Conservation (phyloP, 2,888 invertebrate genomes). For the Thera britannica region DNA sequence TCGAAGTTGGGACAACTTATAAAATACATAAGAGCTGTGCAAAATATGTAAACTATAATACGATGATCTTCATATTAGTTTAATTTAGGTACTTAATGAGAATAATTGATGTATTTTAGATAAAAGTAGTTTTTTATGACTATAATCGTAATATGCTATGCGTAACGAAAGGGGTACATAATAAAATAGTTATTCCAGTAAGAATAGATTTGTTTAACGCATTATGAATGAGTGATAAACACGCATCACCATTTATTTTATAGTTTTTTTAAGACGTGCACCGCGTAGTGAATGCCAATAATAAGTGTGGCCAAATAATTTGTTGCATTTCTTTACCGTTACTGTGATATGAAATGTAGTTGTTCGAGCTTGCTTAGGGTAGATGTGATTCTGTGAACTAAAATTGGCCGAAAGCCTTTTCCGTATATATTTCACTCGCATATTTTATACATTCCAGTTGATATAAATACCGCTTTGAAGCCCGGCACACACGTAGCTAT, state of each 20-base stretch:
- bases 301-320: conserved; percentile 45
- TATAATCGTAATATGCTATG: conserved; percentile 12
- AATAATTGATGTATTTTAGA: conserved; percentile 16
- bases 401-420: conserved; percentile 14
- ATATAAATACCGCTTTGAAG: conserved; percentile 11
- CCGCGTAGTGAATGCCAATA: conserved; percentile 22
- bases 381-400: conserved; percentile 37
- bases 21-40: too few relatives aligned
- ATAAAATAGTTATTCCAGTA: background rate
- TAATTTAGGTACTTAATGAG: conserved; percentile 23
- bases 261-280: conserved; percentile 17
- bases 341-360: conserved; percentile 78
- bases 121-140: conserved; percentile 17
- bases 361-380: conserved; percentile 62
- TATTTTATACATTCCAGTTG: conserved; percentile 39
- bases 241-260: conserved; percentile 14
- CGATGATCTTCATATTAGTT: conserved; percentile 35
- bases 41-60: conserved; percentile 6
- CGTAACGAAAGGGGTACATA: conserved; percentile 2
- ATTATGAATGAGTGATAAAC: background rate
- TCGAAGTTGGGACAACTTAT: too few relatives aligned
- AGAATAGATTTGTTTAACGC: background rate
- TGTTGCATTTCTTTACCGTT: conserved; percentile 76
- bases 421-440: conserved; percentile 14
- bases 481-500: too few relatives aligned